Conservation (phyloP, 2,113 vertebrate genomes). For the Oncorhynchus mykiss region DNA sequence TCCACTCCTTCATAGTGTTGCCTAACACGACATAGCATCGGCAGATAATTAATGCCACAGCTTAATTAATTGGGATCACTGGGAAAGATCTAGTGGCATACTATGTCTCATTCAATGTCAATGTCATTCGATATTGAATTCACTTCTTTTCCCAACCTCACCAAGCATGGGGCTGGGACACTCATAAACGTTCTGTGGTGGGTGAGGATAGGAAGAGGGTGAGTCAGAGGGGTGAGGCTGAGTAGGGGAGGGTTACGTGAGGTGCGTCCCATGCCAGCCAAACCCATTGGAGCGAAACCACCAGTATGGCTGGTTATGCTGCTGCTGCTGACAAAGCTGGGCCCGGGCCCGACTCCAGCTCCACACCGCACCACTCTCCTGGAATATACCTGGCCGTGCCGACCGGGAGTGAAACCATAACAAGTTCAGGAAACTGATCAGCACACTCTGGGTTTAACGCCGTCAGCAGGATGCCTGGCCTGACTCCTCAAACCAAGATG, state of each 20-base stretch:
- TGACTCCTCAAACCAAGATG: constrained; percentile 70
- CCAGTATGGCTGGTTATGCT: constrained; percentile 64
- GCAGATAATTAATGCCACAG: constrained; percentile 9
- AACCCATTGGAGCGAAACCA: constrained; percentile 16
- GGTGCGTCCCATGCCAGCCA: constrained; percentile 2
- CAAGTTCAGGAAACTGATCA: constrained; percentile 92
- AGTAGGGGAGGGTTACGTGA: constrained; percentile 18
- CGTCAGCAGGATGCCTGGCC: constrained; percentile 62
- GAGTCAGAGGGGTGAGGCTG: no score
- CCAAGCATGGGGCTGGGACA: constrained; percentile 9
- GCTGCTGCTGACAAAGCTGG: constrained; percentile 88
- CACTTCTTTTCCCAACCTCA: not conserved
- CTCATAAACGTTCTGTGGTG: constrained; percentile 31
- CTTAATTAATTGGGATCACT: not conserved
- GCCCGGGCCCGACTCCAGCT: constrained; percentile 54
- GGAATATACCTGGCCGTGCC: constrained; percentile 75
- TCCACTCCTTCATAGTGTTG: not conserved
- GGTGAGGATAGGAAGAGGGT: constrained; percentile 18
- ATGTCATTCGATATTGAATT: not conserved
- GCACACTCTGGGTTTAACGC: constrained; percentile 78
- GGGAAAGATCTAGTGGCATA: constrained; percentile 20
- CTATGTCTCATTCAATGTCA: constrained; percentile 18
- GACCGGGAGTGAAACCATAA: constrained; percentile 84
- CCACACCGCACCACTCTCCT: constrained; percentile 49
- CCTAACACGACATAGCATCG: constrained; percentile 27